These are phyloP conservation scores for Trididemnum nubilum DNA, from an alignment of 23 tunicate genomes.

Conservation along the genomic window DNA sequence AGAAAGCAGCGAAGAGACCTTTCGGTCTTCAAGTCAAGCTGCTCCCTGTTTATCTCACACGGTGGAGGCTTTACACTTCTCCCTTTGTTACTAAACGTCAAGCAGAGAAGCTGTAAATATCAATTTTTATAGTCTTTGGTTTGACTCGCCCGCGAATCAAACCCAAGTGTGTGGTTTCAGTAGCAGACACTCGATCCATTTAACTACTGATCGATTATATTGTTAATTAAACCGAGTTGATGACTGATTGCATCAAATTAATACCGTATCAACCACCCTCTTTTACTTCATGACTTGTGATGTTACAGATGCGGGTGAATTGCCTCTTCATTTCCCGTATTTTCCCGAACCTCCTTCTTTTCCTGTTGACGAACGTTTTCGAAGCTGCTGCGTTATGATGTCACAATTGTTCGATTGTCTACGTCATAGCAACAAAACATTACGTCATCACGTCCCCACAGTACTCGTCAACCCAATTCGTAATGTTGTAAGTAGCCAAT, in stretches of 20 bases:
- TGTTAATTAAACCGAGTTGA: no score
- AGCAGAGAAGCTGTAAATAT: not conserved
- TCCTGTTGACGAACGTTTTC: not conserved
- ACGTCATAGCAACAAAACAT: not conserved
- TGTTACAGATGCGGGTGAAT: slow-evolving; percentile 28
- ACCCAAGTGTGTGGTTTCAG: not conserved
- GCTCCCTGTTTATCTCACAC: no score
- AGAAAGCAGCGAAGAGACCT: no score
- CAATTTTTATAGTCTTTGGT: not conserved
- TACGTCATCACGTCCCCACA: not conserved
- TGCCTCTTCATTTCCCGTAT: slow-evolving; percentile 15
- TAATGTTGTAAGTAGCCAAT: slow-evolving; percentile 7
- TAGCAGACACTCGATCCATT: not conserved
- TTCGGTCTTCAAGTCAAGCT: no score
- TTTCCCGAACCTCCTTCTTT: not conserved
- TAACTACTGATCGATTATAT: no score
- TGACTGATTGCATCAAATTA: no score
- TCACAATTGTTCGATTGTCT: slow-evolving; percentile 20
- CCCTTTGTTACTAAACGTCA: not conserved
- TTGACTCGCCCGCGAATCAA: not conserved
- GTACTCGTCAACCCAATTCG: not conserved
- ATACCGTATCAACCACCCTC: no score
- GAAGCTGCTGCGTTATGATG: not conserved
- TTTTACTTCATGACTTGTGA: not conserved
- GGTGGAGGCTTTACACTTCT: no score